Evolutionary conservation across 2,797 vertebrate species (phyloP).

Genomic region (Lagothrix lagotricha): DNA sequence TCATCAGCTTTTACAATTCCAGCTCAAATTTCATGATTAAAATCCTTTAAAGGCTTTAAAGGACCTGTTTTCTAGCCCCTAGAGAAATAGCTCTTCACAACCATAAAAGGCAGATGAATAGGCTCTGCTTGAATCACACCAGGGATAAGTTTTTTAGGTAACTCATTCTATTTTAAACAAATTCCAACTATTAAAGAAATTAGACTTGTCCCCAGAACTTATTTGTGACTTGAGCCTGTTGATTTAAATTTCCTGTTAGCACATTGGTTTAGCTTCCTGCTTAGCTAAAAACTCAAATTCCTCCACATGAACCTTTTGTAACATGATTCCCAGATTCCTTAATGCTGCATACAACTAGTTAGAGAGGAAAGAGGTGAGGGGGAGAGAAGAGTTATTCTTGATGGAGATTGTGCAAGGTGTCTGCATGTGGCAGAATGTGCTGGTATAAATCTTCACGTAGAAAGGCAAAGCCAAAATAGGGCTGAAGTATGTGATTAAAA

Average conservation of each 20-base stretch:
- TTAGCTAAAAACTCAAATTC: conserved; percentile 17
- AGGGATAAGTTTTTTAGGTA: background rate
- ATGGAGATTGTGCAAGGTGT: background rate
- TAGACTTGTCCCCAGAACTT: background rate
- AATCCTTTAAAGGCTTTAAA: background rate
- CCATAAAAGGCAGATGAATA: background rate
- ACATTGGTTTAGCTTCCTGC: background rate
- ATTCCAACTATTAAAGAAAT: background rate
- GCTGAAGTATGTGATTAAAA: background rate
- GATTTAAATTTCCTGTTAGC: conserved; percentile 7
- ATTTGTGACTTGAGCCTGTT: background rate
- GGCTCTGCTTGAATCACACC: background rate
- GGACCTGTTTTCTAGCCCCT: background rate
- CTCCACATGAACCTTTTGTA: background rate
- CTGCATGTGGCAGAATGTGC: background rate
- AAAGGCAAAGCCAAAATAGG: background rate
- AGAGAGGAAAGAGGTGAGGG: no score
- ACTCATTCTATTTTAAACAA: conserved; percentile 27
- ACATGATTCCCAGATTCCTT: background rate
- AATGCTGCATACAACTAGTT: background rate
- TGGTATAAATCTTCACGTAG: background rate
- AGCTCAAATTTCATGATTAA: background rate
- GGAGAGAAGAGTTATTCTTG: background rate
- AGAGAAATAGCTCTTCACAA: background rate
- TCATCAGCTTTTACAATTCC: background rate